Conservation (phyloP, 2,113 vertebrate genomes). For the Nerophis lumbriciformis region DNA sequence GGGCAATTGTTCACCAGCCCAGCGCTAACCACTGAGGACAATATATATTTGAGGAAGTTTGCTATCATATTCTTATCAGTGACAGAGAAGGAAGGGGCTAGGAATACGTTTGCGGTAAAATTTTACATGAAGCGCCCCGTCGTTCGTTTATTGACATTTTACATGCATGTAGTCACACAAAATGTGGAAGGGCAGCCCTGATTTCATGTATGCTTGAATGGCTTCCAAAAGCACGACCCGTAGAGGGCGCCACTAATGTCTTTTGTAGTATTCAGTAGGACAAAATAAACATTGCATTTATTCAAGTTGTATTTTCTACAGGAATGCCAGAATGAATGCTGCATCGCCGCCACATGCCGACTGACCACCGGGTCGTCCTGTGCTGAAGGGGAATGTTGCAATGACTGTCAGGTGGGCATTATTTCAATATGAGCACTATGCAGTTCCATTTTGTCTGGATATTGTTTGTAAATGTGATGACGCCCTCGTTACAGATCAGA, state of each 20-base stretch:
- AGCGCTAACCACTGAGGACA: too few species aligned
- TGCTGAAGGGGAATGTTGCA: slow-evolving; percentile 78
- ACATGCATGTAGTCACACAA: too few species aligned
- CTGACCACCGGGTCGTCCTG: slow-evolving; percentile 75
- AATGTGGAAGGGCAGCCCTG: too few species aligned
- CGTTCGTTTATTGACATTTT: too few species aligned
- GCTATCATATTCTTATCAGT: too few species aligned
- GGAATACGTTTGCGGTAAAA: too few species aligned
- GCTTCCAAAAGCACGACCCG: not conserved
- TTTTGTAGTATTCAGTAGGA: not conserved
- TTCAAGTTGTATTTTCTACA: slow-evolving; percentile 34
- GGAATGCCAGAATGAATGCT: slow-evolving; percentile 80
- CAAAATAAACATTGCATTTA: not conserved
- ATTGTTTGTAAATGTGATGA: not conserved
- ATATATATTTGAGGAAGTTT: too few species aligned
- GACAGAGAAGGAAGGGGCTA: too few species aligned
- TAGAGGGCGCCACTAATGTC: not conserved
- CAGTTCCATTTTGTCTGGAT: not conserved
- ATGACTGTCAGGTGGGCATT: slow-evolving; percentile 76
- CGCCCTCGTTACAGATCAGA: slow-evolving; percentile 60
- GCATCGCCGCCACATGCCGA: slow-evolving; percentile 78
- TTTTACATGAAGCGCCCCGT: too few species aligned
- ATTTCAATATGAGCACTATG: too few species aligned
- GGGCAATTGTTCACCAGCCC: too few species aligned
- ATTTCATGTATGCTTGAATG: too few species aligned